Evolutionary conservation across 2,888 invertebrate genomes (phyloP), one percentile per base, ranked within the genome.

Genomic region (Coenonympha arcania): DNA sequence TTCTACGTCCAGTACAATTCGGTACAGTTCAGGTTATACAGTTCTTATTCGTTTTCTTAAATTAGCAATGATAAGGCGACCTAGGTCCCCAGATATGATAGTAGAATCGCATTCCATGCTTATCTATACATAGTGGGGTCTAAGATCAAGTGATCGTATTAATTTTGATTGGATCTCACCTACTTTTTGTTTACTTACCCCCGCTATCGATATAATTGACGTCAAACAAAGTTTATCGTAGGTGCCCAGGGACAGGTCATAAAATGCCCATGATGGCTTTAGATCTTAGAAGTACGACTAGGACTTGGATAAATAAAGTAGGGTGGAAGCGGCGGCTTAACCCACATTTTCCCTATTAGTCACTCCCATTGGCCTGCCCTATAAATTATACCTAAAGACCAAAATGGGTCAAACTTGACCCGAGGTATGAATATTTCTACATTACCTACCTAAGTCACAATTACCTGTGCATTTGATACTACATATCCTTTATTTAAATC

Each of bases 151-250:
- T 36, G 52, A 18, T 41, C 55, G 36, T 19, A 36, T 44, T 43
- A 13, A 5, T n/a, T n/a, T 2, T 19, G 18, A 34, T 34, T 34
- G 18, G 34, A 18, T 34, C 34, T 13, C 30, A 69, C 71, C 65
- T 65, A 66, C 69, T 71, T 73, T 76, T 76, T 79, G 76, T 79
- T 81, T 77, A 76, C 73, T 63, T 65, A 62, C 65, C 67, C 56
- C 56, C 65, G 48, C 68, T 79, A 81, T 77, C 31, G 8, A 31
- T 15, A n/a, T 76, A 72, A 71, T 77, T 80, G 80, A 36, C 84
- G 85, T 84, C 82, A 82, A 76, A 70, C 59, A 64, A 65, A 73
- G 79, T 79, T 80, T 79, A 82, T 79, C 78, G 52, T 26, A 52
- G 71, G 73, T 71, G 51, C 56, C 50, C 57, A 55, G 64, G 62